Base-by-base conservation (phyloP, 1,140 invertebrate genomes). In the Drosophila obscura region DNA sequence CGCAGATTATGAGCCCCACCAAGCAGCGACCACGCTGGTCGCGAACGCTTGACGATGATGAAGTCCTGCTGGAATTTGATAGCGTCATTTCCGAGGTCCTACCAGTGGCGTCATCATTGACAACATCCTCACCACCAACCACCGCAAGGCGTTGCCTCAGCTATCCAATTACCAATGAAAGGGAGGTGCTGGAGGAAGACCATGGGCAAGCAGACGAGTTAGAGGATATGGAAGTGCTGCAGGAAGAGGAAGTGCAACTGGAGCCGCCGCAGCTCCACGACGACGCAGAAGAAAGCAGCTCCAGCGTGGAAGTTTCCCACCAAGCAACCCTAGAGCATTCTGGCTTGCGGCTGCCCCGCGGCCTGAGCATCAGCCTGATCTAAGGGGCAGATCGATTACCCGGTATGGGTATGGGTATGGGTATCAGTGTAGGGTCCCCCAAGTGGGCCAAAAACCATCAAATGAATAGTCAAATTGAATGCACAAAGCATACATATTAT, bases 11-110 rank as follows among this genome's bases (percentile, higher is more conserved):
- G 90, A 91, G 81, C 58, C 87, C 87, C 13, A 53, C 66, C 28
- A 85, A 91, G 57, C 62, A 77, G 61, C 77, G 77, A 50, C 77
- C 88, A 28, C 80, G 80, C 57, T 91, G 82, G 77, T 72, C 74
- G 52, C 80, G 88, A 39, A 49, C 43, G n/a, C 58, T 91, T 44
- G 88, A 90, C 1, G 82, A 81, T 5, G 90, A 91, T 66, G 90
- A 91, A 65, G 77, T 91, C 44, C 64, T 91, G 62, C 56, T 91
- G 69, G 64, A 91, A 71, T 91, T 91, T 71, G 77, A 91, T 88
- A 76, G 74, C 50, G 85, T 69, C 57, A 91, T 91, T 56, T 77
- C 80, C 68, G 90, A 91, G 79, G 88, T 91, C 46, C 67, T 91
- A 26, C 90, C 85, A n/a, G 5, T 46, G 4, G 50, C 16, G 9